Evolutionary conservation across 2,113 vertebrate genomes (phyloP), one percentile per base, ranked within the genome.

Genomic region (Okapia johnstoni): DNA sequence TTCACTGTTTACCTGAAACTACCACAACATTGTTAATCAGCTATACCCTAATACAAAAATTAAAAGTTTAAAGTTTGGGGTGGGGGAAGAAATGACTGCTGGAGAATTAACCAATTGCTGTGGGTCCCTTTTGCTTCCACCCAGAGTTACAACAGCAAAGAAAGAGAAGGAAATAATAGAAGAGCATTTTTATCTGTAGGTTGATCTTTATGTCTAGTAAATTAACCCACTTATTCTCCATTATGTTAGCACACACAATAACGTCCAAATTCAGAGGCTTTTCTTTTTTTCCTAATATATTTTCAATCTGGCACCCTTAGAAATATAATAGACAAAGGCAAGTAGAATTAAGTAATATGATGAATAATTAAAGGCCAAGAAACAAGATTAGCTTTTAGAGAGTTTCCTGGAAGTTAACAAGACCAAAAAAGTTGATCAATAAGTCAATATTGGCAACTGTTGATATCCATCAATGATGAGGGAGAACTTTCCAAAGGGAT

Each of bases 391-490:
- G 66, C 88, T 83, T 92, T 85, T 40, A 90, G 46, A 85, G 15
- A 95, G 43, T 66, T 87, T 97, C 77, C 76, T 93, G 60, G 83
- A 94, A 26, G 50, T 87, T 93, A 77, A 57, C 6, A 90, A 94
- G 21, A 86, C 43, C n/a, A 90, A 86, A 92, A 76, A 19, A 10
- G 79, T 48, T 96, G 26, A 88, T 63, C 83, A 52, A 1, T 57
- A 79, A 93, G 54, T 93, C 57, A 54, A n/a, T 36, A 19, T 23
- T 85, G 58, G 26, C 26, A 88, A 80, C 33, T 85, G 52, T 83
- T 90, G 79, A 57, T 90, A 61, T 13, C 30, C 60, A 90, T 55
- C 30, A 50, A 12, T 23, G 55, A 77, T 23, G 48, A 96, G 25
- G 54, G 30, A 57, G 28, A 85, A 83, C 16, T n/a, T 91, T 55